These are phyloP conservation scores for Elmis aenea DNA, from an alignment of 2,888 invertebrate species.

Conservation along the genomic window DNA sequence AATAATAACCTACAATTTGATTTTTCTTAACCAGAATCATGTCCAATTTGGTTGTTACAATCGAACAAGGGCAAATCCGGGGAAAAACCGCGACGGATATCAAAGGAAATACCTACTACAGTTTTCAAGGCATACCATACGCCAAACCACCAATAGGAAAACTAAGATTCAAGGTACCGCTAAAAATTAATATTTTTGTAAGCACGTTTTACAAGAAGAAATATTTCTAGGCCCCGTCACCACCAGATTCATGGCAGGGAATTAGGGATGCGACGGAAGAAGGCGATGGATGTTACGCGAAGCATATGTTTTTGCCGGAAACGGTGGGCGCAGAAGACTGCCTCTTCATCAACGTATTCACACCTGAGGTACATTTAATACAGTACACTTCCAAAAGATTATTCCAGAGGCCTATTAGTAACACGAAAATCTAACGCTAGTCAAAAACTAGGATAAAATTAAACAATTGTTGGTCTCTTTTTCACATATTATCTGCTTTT, in stretches of 20 bases:
- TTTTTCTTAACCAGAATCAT: too few relatives aligned
- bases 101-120: slow-evolving; percentile 32
- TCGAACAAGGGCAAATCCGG: slow-evolving; percentile 31
- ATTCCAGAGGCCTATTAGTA: too few relatives aligned
- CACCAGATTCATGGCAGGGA: slow-evolving; percentile 38
- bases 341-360: slow-evolving; percentile 49
- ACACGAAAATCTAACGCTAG: too few relatives aligned
- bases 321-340: slow-evolving; percentile 51
- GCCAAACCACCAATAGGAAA: slow-evolving; percentile 41
- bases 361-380: slow-evolving; percentile 32
- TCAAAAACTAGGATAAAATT: too few relatives aligned
- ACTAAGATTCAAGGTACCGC: slow-evolving; percentile 41
- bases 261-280: slow-evolving; percentile 39
- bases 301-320: slow-evolving; percentile 36
- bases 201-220: too few relatives aligned
- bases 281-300: slow-evolving; percentile 36
- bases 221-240: slow-evolving; percentile 35
- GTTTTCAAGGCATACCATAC: slow-evolving; percentile 43
- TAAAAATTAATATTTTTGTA: too few relatives aligned
- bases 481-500: not conserved
- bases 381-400: too few relatives aligned
- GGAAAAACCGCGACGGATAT: slow-evolving; percentile 31
- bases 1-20: too few relatives aligned
- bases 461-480: not conserved
- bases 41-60: slow-evolving; percentile 1